phyloP scores from a whole-genome alignment of 2,113 vertebrate genomes.

The Nannospalax galili region DNA sequence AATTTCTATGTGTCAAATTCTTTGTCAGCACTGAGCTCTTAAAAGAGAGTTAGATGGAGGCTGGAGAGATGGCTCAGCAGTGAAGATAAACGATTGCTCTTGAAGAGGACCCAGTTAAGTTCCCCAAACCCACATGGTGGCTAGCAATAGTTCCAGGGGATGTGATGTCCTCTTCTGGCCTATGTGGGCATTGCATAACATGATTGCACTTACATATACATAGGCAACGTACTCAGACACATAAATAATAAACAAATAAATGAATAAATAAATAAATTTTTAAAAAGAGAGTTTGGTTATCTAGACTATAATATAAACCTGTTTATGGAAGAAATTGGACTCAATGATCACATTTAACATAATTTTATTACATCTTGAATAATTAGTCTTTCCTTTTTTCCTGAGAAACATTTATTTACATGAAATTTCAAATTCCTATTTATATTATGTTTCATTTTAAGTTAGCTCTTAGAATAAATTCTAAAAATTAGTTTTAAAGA shows the following conservation, averaged over 20 bases:
- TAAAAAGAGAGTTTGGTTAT: too few relatives aligned
- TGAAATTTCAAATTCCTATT: neutral
- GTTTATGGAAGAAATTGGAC: neutral
- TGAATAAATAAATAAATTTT: too few relatives aligned
- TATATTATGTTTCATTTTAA: neutral
- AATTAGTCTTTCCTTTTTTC: neutral
- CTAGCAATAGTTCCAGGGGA: too few relatives aligned
- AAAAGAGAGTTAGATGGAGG: neutral
- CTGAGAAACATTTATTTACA: neutral
- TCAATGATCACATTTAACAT: neutral
- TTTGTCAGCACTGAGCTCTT: neutral
- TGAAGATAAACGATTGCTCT: too few relatives aligned
- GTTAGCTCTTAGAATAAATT: neutral
- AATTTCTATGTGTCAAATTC: neutral
- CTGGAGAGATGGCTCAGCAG: too few relatives aligned
- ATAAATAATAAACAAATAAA: too few relatives aligned
- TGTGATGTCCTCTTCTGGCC: too few relatives aligned
- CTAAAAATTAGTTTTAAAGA: neutral
- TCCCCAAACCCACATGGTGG: too few relatives aligned
- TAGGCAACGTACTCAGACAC: too few relatives aligned
- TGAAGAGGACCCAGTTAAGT: too few relatives aligned
- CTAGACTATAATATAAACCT: neutral
- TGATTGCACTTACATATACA: too few relatives aligned
- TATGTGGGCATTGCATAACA: too few relatives aligned
- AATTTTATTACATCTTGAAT: neutral